phyloP scores from a whole-genome alignment of 2,888 invertebrate genomes.

The Noctua comes region DNA sequence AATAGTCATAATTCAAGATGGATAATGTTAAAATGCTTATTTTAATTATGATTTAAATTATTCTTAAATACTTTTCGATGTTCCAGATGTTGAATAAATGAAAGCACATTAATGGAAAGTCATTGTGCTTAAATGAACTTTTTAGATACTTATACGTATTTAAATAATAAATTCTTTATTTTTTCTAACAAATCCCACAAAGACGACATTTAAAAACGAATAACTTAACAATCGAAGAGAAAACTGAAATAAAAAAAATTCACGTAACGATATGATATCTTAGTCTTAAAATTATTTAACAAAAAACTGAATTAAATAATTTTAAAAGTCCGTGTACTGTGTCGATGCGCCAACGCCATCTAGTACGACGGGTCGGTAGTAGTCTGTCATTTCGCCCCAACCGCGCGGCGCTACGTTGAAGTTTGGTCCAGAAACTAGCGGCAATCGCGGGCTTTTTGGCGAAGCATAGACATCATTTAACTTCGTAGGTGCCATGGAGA shows the following conservation, averaged over 20 bases:
- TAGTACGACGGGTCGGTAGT: slow-evolving; percentile 94
- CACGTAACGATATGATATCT: slow-evolving; percentile 25
- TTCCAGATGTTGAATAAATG: slow-evolving; percentile 16
- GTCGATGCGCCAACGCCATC: slow-evolving; percentile 85
- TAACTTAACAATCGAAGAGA: slow-evolving; percentile 34
- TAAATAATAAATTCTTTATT: slow-evolving; percentile 21
- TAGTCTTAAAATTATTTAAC: slow-evolving; percentile 59
- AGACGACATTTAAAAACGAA: slow-evolving; percentile 50
- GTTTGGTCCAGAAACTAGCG: slow-evolving; percentile 90
- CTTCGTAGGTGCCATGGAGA: slow-evolving; percentile 86
- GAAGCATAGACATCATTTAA: slow-evolving; percentile 87
- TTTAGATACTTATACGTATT: background rate
- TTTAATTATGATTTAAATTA: slow-evolving; percentile 26
- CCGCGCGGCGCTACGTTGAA: slow-evolving; percentile 96
- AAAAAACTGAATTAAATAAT: slow-evolving; percentile 38
- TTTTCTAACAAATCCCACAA: slow-evolving; percentile 44
- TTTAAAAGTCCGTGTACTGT: slow-evolving; percentile 89
- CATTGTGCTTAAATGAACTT: slow-evolving; percentile 8
- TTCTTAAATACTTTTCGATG: slow-evolving; percentile 13
- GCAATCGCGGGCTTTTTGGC: slow-evolving; percentile 83
- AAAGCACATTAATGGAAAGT: slow-evolving; percentile 54
- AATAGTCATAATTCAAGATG: slow-evolving; percentile 48
- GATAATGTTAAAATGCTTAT: slow-evolving; percentile 61
- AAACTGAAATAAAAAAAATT: slow-evolving; percentile 45
- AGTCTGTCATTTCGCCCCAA: slow-evolving; percentile 93